Conservation (phyloP, 2,797 vertebrate genomes). For the Cygnus olor region DNA sequence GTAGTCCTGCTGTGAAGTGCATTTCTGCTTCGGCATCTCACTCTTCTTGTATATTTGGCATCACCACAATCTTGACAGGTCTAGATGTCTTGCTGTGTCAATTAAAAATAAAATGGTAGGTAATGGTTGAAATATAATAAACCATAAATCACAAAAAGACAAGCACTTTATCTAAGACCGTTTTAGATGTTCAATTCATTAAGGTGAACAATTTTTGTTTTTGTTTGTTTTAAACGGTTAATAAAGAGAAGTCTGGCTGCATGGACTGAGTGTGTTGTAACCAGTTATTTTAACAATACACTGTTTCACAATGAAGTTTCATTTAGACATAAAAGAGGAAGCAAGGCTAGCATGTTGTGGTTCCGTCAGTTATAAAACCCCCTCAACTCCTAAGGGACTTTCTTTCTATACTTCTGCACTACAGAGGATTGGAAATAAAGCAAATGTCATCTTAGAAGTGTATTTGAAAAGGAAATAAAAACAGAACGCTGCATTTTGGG, state of each 20-base stretch:
- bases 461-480: slow-evolving; percentile 50
- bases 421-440: slow-evolving; percentile 49
- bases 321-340: slow-evolving; percentile 77
- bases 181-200: background rate
- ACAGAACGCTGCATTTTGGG: background rate
- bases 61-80: background rate
- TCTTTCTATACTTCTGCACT: slow-evolving; percentile 63
- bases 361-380: slow-evolving; percentile 69
- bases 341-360: slow-evolving; percentile 33
- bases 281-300: slow-evolving; percentile 61
- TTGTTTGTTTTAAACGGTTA: background rate
- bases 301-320: slow-evolving; percentile 76
- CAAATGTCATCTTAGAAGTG: slow-evolving; percentile 39
- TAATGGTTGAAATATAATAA: background rate
- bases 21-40: background rate
- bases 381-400: slow-evolving; percentile 69
- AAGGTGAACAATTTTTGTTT: background rate
- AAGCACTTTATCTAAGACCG: background rate
- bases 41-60: background rate
- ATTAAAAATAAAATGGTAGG: background rate
- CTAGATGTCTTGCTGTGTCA: background rate
- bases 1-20: background rate
- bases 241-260: background rate
- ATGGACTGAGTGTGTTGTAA: slow-evolving; percentile 25
- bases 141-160: background rate